phyloP scores from a whole-genome alignment of 2,113 vertebrate genomes.

The Pelobates fuscus region DNA sequence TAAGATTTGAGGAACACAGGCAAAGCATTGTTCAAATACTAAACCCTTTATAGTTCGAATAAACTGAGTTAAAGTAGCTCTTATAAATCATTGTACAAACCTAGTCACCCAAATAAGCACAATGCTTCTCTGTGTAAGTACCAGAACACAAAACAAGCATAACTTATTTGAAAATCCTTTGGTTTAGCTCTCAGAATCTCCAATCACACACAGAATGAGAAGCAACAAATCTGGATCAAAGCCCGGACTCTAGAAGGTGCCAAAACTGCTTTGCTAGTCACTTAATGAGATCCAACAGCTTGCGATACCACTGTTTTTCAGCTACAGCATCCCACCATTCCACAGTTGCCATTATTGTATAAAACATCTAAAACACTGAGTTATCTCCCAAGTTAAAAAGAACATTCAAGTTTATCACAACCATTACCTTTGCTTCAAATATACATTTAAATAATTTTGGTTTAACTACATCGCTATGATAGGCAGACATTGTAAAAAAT shows the following conservation, averaged over 20 bases:
- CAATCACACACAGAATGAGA: constrained; percentile 19
- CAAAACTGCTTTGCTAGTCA: constrained; percentile 30
- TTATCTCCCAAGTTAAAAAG: constrained; percentile 2
- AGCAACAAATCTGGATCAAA: constrained; percentile 30
- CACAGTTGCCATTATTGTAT: background rate
- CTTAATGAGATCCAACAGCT: constrained; percentile 26
- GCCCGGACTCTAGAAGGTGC: background rate
- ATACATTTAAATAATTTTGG: constrained; percentile 29
- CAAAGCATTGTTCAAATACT: background rate
- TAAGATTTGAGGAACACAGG: background rate
- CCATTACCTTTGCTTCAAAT: constrained; percentile 42
- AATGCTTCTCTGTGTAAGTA: background rate
- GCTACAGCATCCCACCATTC: background rate
- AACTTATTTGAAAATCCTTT: background rate
- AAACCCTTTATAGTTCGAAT: constrained; percentile 14
- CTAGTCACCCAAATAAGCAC: background rate
- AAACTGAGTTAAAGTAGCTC: background rate
- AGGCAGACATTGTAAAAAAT: background rate
- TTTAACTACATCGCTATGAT: background rate
- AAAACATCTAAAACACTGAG: constrained; percentile 2
- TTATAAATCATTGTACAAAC: background rate
- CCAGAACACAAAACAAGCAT: background rate
- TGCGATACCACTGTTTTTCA: constrained; percentile 2
- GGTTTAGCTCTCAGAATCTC: constrained; percentile 29
- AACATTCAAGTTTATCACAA: constrained; percentile 10